Evolutionary conservation across 2,888 invertebrate genomes (phyloP).

Genomic region (Oligia strigilis): DNA sequence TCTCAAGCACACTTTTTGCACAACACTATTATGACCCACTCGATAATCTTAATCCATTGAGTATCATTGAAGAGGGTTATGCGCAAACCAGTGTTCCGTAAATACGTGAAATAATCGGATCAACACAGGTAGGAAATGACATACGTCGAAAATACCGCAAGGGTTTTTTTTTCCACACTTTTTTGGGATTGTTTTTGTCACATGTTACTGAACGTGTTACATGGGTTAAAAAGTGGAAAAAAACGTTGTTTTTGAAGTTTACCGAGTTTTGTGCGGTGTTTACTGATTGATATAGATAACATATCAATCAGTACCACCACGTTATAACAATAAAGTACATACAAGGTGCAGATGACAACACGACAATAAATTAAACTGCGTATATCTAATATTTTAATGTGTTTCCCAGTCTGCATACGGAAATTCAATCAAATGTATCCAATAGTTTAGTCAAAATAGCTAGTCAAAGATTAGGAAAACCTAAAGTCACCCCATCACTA

Average conservation of each 20-base stretch:
- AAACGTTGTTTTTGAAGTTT: conserved; percentile 23
- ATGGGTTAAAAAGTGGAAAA: conserved; percentile 7
- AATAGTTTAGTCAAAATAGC: not conserved
- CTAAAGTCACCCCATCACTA: not conserved
- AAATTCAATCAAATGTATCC: not conserved
- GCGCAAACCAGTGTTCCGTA: conserved; percentile 51
- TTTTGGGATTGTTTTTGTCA: conserved; percentile 64
- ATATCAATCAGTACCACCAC: not conserved
- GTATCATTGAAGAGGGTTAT: conserved; percentile 33
- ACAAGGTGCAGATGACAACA: not conserved
- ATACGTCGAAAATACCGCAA: conserved; percentile 60
- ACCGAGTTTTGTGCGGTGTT: not conserved
- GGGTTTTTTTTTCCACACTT: conserved; percentile 22
- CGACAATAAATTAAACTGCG: not conserved
- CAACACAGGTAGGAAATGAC: conserved; percentile 56
- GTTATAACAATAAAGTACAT: not conserved
- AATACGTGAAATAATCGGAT: conserved; percentile 58
- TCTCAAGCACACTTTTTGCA: conserved; percentile 26
- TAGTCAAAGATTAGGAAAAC: not conserved
- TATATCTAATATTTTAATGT: not conserved
- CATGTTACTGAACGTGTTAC: conserved; percentile 21
- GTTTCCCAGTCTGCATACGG: not conserved
- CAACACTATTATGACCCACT: conserved; percentile 22
- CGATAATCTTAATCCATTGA: conserved; percentile 44
- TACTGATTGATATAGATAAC: not conserved